Evolutionary conservation across 2,797 vertebrate species (phyloP), one percentile per base, ranked within the genome.

Genomic region (Euthynnus affinis): DNA sequence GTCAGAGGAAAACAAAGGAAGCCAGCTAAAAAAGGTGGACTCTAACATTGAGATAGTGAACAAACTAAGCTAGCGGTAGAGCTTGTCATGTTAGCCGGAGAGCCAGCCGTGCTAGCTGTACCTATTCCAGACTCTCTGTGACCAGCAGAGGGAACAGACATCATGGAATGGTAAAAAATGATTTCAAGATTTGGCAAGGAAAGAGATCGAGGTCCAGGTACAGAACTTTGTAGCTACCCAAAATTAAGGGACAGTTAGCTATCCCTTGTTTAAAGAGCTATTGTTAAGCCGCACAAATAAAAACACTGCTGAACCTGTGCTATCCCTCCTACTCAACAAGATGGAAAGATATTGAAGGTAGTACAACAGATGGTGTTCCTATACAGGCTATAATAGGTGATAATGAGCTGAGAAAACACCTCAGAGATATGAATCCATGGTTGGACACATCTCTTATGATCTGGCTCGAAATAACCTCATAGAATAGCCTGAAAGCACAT

Each of bases 41-140:
- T 37, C 9, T 37, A 37, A 37, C 34, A 37, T 37, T 1, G 34
- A 37, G 34, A 37, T 2, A 37, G 34, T 9, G 6, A 37, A 37
- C 9, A 37, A 37, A 9, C 34, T 37, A 37, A 37, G 34, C 6
- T 37, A 37, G 9, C 9, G 34, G 34, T 0, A 37, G 34, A 37
- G 34, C 34, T 1, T 29, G 27, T 29, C 27, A 5, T 29, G 34
- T 9, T 37, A 37, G 34, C 2, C 1, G 34, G 34, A 37, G 34
- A 37, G 34, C 34, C 27, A 29, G 27, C 27, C 27, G 5, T 29
- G 27, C 27, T 29, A 29, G 27, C 15, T 78, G 2, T 62, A 49
- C 12, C 5, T 58, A 12, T 69, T 72, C 29, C 51, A 66, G 14
- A 46, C 14, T 7, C n/a, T 81, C n/a, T n/a, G n/a, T n/a, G n/a